phyloP scores from a whole-genome alignment of 1,140 invertebrate genomes.

The Thaumetopoea pityocampa region DNA sequence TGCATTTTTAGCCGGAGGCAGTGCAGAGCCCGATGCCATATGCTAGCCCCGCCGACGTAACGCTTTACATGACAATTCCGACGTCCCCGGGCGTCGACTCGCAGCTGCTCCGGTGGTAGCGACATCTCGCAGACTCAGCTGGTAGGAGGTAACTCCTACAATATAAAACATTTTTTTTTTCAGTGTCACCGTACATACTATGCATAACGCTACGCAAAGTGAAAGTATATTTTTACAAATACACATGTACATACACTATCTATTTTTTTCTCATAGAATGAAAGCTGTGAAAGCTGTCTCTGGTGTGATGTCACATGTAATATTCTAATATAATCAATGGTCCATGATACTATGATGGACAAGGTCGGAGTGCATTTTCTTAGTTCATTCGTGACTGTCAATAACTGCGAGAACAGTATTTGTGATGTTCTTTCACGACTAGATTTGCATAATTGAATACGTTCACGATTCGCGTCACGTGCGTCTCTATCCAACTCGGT shows the following conservation, averaged over 20 bases:
- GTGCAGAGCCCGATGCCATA: constrained; percentile 26
- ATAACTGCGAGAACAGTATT: constrained; percentile 33
- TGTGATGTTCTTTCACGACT: constrained; percentile 55
- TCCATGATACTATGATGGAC: constrained; percentile 1
- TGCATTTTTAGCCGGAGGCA: constrained; percentile 68
- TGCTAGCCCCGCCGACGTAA: constrained; percentile 35
- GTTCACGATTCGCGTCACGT: constrained; percentile 67
- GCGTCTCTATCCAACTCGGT: constrained; percentile 68
- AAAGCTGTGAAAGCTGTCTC: constrained; percentile 39
- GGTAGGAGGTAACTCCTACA: constrained; percentile 15
- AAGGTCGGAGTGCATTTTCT: constrained; percentile 5
- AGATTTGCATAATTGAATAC: constrained; percentile 74
- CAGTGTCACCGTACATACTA: constrained; percentile 9
- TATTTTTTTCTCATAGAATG: constrained; percentile 18
- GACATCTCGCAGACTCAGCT: constrained; percentile 32
- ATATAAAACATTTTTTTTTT: constrained; percentile 20
- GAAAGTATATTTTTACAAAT: constrained; percentile 25
- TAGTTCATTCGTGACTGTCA: constrained; percentile 31
- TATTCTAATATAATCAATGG: too few species aligned
- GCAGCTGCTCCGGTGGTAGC: constrained; percentile 31
- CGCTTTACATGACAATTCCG: constrained; percentile 68
- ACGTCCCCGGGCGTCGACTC: constrained; percentile 43
- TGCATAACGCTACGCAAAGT: constrained; percentile 20
- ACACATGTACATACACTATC: constrained; percentile 14
- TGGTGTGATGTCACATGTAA: too few species aligned